Evolutionary conservation across 1,140 invertebrate genomes (phyloP).

Genomic region (Tetranychus cinnabarinus): DNA sequence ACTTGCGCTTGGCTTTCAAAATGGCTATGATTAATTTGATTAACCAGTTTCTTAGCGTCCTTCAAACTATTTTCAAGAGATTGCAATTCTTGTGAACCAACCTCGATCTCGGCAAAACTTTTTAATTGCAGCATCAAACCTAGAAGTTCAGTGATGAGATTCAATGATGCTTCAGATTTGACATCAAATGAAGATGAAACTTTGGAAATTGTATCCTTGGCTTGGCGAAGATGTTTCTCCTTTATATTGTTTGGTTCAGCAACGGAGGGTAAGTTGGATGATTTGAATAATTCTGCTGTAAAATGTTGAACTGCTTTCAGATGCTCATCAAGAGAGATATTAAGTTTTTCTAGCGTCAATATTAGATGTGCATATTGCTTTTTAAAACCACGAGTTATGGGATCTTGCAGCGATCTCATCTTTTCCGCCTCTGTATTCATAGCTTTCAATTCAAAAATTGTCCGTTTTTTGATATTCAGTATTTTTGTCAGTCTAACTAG

Average conservation of each 20-base stretch:
- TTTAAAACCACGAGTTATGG: slow-evolving; percentile 59
- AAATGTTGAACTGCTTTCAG: slow-evolving; percentile 56
- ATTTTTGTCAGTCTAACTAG: slow-evolving; percentile 71
- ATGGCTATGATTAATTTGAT: slow-evolving; percentile 43
- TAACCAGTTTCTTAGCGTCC: slow-evolving; percentile 55
- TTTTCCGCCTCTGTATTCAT: slow-evolving; percentile 80
- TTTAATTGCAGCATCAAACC: slow-evolving; percentile 78
- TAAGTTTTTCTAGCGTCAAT: slow-evolving; percentile 72
- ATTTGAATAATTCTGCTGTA: slow-evolving; percentile 63
- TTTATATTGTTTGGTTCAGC: slow-evolving; percentile 52
- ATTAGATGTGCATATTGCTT: slow-evolving; percentile 64
- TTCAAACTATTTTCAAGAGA: slow-evolving; percentile 74
- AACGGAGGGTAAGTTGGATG: slow-evolving; percentile 41
- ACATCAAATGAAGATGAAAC: slow-evolving; percentile 21
- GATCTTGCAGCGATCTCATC: slow-evolving; percentile 29
- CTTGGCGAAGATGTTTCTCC: slow-evolving; percentile 62
- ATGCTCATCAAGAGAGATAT: slow-evolving; percentile 59
- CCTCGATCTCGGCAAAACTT: slow-evolving; percentile 61
- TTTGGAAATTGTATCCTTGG: slow-evolving; percentile 49
- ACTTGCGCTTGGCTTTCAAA: slow-evolving; percentile 78
- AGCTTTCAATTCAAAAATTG: slow-evolving; percentile 50
- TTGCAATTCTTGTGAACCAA: slow-evolving; percentile 71
- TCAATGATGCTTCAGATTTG: slow-evolving; percentile 29
- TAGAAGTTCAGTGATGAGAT: slow-evolving; percentile 61
- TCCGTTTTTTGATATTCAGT: slow-evolving; percentile 50